phyloP scores from a whole-genome alignment of 2,113 vertebrate species.

The Forbesichthys papilliferus region DNA sequence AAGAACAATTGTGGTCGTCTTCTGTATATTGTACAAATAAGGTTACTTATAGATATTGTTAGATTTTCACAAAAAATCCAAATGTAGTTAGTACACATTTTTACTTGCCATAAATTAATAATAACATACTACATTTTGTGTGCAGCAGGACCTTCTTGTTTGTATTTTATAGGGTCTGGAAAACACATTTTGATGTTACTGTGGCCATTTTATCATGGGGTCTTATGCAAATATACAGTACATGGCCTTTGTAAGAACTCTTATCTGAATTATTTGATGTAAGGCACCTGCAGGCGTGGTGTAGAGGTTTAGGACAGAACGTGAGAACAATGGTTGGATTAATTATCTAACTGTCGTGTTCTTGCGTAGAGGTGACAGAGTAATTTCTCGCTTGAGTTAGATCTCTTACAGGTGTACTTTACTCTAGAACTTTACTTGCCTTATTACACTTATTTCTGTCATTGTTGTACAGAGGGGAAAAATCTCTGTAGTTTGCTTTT shows the following conservation, averaged over 20 bases:
- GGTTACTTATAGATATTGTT: no score
- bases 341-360: background rate
- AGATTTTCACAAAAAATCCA: no score
- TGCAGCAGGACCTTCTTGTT: background rate
- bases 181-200: slow-evolving; percentile 28
- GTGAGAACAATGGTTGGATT: background rate
- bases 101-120: no score
- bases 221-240: slow-evolving; percentile 60
- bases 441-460: background rate
- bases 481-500: no score
- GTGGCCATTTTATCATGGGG: slow-evolving; percentile 45
- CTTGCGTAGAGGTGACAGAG: background rate
- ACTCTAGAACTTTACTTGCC: slow-evolving; percentile 4
- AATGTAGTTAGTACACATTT: no score
- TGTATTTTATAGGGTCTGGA: slow-evolving; percentile 31
- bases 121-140: no score
- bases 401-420: slow-evolving; percentile 5
- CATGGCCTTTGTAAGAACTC: slow-evolving; percentile 43
- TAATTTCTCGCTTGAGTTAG: background rate
- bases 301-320: slow-evolving; percentile 17
- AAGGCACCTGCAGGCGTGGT: slow-evolving; percentile 8
- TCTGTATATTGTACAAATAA: no score
- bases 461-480: no score
- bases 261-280: slow-evolving; percentile 52
- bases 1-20: no score